Percentiles rank a stretch among this genome's conserved stretches.
Conservation (phyloP, 2,113 vertebrate genomes). For the Caranx melampygus region DNA sequence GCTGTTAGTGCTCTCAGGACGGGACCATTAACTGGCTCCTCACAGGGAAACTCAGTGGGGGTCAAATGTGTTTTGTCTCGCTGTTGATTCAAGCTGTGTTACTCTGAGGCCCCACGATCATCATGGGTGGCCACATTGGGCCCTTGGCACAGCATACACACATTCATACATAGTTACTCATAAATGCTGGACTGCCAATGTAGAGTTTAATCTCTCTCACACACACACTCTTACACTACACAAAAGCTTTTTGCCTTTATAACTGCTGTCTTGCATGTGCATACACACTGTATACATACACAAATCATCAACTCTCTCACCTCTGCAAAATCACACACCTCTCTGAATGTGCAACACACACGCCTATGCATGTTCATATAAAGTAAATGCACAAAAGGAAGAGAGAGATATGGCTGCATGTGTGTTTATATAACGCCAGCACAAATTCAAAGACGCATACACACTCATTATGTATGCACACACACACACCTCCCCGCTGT, state of each 20-base stretch:
- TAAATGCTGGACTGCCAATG: slow-evolving; percentile 12
- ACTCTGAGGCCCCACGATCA: slow-evolving; percentile 63
- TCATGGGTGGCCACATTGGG: slow-evolving; percentile 78
- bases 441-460: slow-evolving; percentile 36
- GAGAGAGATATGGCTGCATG: slow-evolving; percentile 1
- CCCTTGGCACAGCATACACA: slow-evolving; percentile 39
- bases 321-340: slow-evolving; percentile 14
- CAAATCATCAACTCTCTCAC: background rate
- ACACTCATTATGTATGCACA: slow-evolving; percentile 21
- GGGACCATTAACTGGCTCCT: slow-evolving; percentile 68
- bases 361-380: background rate
- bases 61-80: slow-evolving; percentile 71
- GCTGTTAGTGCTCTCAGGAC: slow-evolving; percentile 62
- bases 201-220: slow-evolving; percentile 1
- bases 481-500: slow-evolving; percentile 55
- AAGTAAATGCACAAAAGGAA: slow-evolving; percentile 34
- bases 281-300: background rate
- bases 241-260: slow-evolving; percentile 14
- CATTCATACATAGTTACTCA: slow-evolving; percentile 23
- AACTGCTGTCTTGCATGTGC: background rate
- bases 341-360: slow-evolving; percentile 5
- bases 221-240: background rate
- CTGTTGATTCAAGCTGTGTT: slow-evolving; percentile 76
- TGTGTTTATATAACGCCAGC: slow-evolving; percentile 38
- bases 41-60: slow-evolving; percentile 71